phyloP scores from a whole-genome alignment of 2,797 vertebrate genomes.

The Australoheros facetus region DNA sequence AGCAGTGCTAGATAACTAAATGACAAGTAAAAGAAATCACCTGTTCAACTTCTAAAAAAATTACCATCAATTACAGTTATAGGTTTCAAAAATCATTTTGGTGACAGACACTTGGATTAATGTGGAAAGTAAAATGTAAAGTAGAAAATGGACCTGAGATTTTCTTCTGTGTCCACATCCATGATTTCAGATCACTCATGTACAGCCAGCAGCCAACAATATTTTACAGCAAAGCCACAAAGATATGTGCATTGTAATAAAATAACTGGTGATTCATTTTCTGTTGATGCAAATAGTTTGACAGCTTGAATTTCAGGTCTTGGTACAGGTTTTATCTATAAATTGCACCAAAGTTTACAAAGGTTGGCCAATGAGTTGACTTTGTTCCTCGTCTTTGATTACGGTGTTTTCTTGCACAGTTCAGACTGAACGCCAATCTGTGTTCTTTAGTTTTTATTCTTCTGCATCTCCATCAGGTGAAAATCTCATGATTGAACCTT shows the following conservation, averaged over 20 bases:
- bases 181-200: not conserved
- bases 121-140: not conserved
- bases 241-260: not conserved
- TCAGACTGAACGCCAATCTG: not conserved
- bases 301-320: too few species aligned
- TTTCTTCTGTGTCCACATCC: not conserved
- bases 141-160: not conserved
- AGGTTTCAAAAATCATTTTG: not conserved
- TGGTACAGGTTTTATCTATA: too few species aligned
- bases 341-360: too few species aligned
- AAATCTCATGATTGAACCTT: not conserved
- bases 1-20: not conserved
- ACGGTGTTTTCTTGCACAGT: not conserved
- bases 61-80: not conserved
- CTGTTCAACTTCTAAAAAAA: accelerated
- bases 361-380: too few species aligned
- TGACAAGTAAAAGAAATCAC: not conserved
- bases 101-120: not conserved
- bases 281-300: not conserved
- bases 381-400: not conserved
- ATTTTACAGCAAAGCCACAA: not conserved
- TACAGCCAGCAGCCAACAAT: not conserved
- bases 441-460: not conserved
- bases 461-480: not conserved
- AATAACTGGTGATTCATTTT: not conserved